Percentiles rank a stretch among this genome's conserved stretches.
Evolutionary conservation across 2,113 vertebrate species (phyloP).

Genomic region (Dasyprocta punctata): DNA sequence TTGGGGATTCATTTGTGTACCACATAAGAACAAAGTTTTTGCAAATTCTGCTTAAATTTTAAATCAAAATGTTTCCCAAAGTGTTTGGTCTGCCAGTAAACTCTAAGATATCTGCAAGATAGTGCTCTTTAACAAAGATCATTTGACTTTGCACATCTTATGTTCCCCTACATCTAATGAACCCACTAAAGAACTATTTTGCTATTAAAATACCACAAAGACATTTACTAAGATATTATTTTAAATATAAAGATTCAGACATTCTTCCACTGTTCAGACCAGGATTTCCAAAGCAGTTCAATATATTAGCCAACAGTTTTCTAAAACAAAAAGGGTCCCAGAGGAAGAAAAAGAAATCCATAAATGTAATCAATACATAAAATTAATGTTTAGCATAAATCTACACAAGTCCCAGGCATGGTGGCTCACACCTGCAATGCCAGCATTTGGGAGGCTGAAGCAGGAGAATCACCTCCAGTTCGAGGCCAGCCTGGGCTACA

Average conservation of each 20-base stretch:
- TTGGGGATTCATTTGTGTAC: constrained; percentile 51
- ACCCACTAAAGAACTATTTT: constrained; percentile 47
- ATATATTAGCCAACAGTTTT: constrained; percentile 65
- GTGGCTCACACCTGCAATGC: neutral
- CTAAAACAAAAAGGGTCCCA: constrained; percentile 8
- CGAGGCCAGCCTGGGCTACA: neutral
- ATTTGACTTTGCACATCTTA: neutral
- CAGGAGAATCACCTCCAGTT: neutral
- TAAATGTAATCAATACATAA: constrained; percentile 55
- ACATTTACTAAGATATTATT: constrained; percentile 33
- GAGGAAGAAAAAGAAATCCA: neutral
- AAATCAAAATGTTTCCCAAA: constrained; percentile 18
- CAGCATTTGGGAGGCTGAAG: neutral
- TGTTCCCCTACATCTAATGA: constrained; percentile 8
- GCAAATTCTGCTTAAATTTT: constrained; percentile 44
- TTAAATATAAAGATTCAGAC: constrained; percentile 44
- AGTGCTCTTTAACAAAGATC: neutral
- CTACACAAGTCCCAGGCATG: neutral
- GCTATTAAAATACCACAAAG: constrained; percentile 41
- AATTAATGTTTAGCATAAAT: constrained; percentile 71
- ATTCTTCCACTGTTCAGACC: neutral
- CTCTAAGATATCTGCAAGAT: constrained; percentile 36
- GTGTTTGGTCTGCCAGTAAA: constrained; percentile 27
- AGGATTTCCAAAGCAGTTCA: constrained; percentile 45
- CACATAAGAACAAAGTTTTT: constrained; percentile 60